Evolutionary conservation across 2,797 vertebrate species (phyloP).

Genomic region (Cossypha heuglini): DNA sequence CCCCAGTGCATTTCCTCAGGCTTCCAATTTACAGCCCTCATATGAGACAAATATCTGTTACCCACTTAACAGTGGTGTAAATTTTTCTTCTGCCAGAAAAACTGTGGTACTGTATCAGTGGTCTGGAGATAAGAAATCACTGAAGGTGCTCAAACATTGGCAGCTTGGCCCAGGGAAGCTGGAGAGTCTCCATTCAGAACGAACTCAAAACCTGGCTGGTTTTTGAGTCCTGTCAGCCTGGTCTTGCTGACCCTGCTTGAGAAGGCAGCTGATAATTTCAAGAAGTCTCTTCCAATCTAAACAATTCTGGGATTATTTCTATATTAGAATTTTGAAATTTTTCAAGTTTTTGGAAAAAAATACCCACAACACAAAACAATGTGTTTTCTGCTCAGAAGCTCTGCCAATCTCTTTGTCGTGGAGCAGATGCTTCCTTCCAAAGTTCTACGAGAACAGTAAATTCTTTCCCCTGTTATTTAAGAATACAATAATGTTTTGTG

Average conservation of each 20-base stretch:
- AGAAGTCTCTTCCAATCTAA: background rate
- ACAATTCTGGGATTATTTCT: background rate
- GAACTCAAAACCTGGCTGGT: background rate
- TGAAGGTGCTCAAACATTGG: background rate
- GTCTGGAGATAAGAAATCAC: background rate
- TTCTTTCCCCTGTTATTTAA: constrained; percentile 12
- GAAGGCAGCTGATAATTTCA: background rate
- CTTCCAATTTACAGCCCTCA: background rate
- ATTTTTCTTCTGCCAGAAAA: background rate
- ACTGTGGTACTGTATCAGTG: background rate
- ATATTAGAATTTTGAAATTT: background rate
- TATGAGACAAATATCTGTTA: background rate
- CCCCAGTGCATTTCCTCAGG: background rate
- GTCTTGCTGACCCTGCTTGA: background rate
- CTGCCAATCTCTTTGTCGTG: background rate
- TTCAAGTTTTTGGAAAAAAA: background rate
- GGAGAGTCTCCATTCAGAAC: background rate
- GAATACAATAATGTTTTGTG: background rate
- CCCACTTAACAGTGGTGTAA: background rate
- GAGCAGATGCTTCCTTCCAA: background rate
- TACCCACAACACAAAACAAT: background rate
- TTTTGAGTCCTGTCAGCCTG: background rate
- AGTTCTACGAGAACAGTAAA: background rate
- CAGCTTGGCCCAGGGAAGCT: background rate
- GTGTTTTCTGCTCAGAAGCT: background rate